Base-by-base conservation (phyloP, 2,113 vertebrate species). In the Pituophis catenifer region DNA sequence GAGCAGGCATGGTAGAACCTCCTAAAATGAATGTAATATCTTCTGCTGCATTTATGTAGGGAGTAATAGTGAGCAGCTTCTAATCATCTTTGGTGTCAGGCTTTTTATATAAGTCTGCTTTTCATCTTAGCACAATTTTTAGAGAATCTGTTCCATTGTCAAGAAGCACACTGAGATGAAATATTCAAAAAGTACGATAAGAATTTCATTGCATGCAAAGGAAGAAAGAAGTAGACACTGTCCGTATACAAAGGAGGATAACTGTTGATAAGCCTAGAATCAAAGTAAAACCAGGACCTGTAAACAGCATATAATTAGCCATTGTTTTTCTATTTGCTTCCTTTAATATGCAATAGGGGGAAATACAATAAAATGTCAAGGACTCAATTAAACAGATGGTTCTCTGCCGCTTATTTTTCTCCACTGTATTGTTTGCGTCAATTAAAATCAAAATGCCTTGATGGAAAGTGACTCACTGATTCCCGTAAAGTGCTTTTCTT, bases 281-380 rank as follows among this genome's bases (percentile, higher is more conserved):
- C 96, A 97, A 97, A 96, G 93, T 95, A 10, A 0, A 94, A 93
- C 96, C 94, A 90, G 94, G 95, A 97, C 98, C 94, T 94, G 97
- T 98, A 98, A 98, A 98, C 97, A 97, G 96, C 96, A 97, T 98
- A 98, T 98, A 97, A 98, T 98, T 98, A 98, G 98, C 97, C 96
- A 96, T 95, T 97, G 95, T 96, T 97, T 97, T 96, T 96, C 97
- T 98, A 98, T 98, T 98, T 97, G 98, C 98, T 98, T 98, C 98
- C 98, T 98, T 95, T 97, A 97, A 95, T 97, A 97, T 96, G 96
- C 97, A 98, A 98, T 98, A 95, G 97, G 97, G 97, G 97, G 98
- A 98, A 98, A 97, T 96, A 94, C 97, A 97, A 98, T 98, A 98
- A 98, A 98, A 98, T 97, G 97, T 98, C 98, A 98, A 98, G 98